phyloP scores from a whole-genome alignment of 2,888 invertebrate genomes.

The Eupithecia inturbata region DNA sequence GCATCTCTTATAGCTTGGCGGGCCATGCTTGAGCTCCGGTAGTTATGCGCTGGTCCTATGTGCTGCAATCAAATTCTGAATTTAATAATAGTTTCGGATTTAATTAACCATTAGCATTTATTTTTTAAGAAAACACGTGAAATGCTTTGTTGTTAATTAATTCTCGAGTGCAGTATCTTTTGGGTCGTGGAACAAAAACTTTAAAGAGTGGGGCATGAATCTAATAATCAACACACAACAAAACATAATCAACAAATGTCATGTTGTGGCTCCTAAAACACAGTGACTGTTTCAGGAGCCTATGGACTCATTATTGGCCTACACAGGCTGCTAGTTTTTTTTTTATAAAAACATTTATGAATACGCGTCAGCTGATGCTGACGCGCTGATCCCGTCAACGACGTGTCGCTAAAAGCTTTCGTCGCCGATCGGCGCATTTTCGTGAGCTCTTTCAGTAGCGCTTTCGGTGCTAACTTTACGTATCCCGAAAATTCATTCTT shows the following conservation, averaged over 20 bases:
- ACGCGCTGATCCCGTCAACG: too few relatives aligned
- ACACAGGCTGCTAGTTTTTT: not conserved
- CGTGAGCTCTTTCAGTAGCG: not conserved
- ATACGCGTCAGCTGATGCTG: too few relatives aligned
- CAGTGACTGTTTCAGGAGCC: not conserved
- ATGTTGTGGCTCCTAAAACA: too few relatives aligned
- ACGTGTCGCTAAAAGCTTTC: not conserved
- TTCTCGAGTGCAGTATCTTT: not conserved
- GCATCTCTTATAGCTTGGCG: conserved; percentile 98
- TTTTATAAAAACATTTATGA: not conserved
- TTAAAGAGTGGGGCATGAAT: too few relatives aligned
- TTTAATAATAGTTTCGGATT: not conserved
- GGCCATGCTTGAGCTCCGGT: conserved; percentile 98
- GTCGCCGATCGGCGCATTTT: not conserved
- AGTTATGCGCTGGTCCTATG: conserved; percentile 99
- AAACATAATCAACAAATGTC: too few relatives aligned
- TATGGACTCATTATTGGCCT: too few relatives aligned
- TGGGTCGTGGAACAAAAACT: not conserved
- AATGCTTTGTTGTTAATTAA: not conserved
- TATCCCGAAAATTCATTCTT: conserved; percentile 41
- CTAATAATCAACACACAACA: too few relatives aligned
- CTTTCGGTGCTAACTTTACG: not conserved
- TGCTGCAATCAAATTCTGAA: conserved; percentile 83
- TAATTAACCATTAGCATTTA: not conserved
- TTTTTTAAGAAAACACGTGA: not conserved